Evolutionary conservation across 2,888 invertebrate species (phyloP).

Genomic region (Macrophya annulata): DNA sequence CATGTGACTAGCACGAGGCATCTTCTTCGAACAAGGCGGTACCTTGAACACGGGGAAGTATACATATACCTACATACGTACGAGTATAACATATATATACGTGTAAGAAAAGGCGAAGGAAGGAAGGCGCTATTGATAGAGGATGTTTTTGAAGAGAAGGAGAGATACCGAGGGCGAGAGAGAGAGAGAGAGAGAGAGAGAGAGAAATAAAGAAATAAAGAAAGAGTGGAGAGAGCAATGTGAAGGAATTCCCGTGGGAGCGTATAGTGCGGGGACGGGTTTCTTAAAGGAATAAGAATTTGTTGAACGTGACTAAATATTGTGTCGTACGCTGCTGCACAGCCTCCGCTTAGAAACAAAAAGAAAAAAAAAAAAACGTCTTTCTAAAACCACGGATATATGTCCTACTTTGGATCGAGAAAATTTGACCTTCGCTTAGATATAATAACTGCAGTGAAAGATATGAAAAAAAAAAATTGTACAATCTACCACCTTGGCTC

Average conservation of each 20-base stretch:
- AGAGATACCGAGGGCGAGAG: background rate
- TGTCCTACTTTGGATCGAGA: background rate
- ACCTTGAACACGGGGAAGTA: conserved; percentile 35
- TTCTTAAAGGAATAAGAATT: conserved; percentile 52
- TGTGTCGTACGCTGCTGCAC: conserved; percentile 36
- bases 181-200: conserved; percentile 34
- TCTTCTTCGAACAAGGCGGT: conserved; percentile 49
- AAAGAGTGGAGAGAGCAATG: conserved; percentile 41
- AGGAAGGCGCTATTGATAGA: conserved; percentile 62
- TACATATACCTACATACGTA: background rate
- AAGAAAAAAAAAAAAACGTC: background rate
- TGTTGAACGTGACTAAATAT: conserved; percentile 56
- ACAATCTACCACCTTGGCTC: background rate
- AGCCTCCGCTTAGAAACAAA: background rate
- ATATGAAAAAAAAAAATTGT: background rate
- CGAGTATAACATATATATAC: background rate
- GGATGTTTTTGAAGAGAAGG: conserved; percentile 67
- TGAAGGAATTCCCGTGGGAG: conserved; percentile 48
- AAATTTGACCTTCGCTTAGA: background rate
- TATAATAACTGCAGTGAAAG: background rate
- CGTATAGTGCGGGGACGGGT: conserved; percentile 53
- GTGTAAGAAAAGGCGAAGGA: conserved; percentile 25
- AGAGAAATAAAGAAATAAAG: background rate
- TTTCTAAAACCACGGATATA: background rate
- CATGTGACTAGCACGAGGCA: conserved; percentile 54